Evolutionary conservation across 2,888 invertebrate genomes (phyloP).

Genomic region (Corythucha ciliata): DNA sequence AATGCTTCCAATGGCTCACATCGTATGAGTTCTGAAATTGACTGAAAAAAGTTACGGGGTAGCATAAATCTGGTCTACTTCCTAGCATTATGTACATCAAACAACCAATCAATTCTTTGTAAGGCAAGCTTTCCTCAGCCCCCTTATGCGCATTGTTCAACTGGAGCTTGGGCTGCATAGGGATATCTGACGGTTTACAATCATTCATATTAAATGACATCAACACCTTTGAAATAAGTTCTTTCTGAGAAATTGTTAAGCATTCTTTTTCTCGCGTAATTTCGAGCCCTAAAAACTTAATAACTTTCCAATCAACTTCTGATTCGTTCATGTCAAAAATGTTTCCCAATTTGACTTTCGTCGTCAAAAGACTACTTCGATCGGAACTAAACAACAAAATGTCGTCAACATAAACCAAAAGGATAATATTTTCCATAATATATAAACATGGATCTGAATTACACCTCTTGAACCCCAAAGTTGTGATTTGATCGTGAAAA

Average conservation of each 20-base stretch:
- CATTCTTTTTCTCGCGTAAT: neutral
- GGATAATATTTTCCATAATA: constrained; percentile 5
- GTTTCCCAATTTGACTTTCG: neutral
- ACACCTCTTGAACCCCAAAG: constrained; percentile 2
- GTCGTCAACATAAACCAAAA: constrained; percentile 20
- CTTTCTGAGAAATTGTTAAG: neutral
- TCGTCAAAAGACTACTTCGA: too few species aligned
- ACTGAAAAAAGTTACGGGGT: constrained; percentile 16
- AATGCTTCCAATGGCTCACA: constrained; percentile 3
- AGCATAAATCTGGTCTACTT: constrained; percentile 16
- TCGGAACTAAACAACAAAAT: too few species aligned
- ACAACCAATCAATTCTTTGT: neutral
- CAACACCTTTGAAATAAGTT: constrained; percentile 5
- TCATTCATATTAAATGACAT: constrained; percentile 1
- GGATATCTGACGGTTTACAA: neutral
- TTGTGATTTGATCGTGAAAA: constrained; percentile 7
- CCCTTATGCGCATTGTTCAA: neutral
- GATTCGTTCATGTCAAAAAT: constrained; percentile 2
- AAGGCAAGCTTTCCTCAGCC: neutral
- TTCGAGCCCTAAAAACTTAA: neutral
- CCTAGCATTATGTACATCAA: constrained; percentile 19
- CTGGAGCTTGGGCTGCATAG: constrained; percentile 12
- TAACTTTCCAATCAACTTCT: neutral
- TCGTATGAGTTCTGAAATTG: constrained; percentile 9
- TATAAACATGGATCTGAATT: constrained; percentile 17